Conservation (phyloP, 2,888 invertebrate species). For the Panzeria rudis region DNA sequence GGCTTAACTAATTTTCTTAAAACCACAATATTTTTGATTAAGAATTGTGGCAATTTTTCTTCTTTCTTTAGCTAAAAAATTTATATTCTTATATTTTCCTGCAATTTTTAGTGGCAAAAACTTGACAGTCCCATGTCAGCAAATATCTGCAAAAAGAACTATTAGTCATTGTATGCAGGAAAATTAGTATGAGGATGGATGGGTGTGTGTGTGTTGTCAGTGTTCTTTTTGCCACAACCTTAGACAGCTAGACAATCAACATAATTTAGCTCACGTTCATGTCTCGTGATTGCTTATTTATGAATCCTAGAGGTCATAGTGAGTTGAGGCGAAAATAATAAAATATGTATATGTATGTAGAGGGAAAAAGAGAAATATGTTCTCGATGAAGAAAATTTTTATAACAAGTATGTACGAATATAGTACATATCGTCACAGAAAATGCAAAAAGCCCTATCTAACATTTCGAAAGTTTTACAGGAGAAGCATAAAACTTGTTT, state of each 20-base stretch:
- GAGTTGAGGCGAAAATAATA: not conserved
- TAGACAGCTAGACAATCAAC: slow-evolving; percentile 49
- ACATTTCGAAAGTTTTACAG: no score
- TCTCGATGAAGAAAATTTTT: not conserved
- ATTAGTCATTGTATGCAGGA: slow-evolving; percentile 26
- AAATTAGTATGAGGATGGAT: not conserved
- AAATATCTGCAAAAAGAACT: slow-evolving; percentile 32
- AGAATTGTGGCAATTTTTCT: not conserved
- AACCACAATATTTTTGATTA: no score
- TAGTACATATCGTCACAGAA: not conserved
- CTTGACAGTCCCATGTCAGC: slow-evolving; percentile 24
- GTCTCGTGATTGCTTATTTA: slow-evolving; percentile 67
- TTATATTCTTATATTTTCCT: not conserved
- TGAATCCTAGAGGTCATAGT: slow-evolving; percentile 59
- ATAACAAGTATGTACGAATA: not conserved
- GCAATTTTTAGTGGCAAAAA: not conserved
- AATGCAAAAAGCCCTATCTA: no score
- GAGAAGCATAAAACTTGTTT: no score
- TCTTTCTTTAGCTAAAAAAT: not conserved
- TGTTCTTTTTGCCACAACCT: slow-evolving; percentile 30
- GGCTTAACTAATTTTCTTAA: no score
- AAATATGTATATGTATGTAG: not conserved
- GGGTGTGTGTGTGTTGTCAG: not conserved
- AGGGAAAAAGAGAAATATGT: not conserved
- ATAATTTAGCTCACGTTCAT: slow-evolving; percentile 62